Evolutionary conservation across 2,888 invertebrate species (phyloP), one percentile per base, ranked within the genome.

Genomic region (Acleris cristana): DNA sequence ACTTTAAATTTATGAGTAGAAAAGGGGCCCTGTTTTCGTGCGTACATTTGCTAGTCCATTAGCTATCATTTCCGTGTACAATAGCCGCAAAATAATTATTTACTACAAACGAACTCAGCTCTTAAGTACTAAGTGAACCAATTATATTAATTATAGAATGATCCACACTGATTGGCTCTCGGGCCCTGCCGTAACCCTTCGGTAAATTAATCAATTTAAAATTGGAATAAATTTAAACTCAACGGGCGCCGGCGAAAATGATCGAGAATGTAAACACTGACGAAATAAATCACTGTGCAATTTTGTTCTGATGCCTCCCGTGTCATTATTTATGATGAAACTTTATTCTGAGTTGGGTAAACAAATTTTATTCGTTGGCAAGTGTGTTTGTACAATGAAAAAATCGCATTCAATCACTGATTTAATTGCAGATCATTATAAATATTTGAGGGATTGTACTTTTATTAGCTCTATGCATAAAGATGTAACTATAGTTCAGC

Each of bases 151-250:
- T 65, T 65, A 59, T 60, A 59, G 60, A 66, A 52, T 57, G 44
- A 66, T 66, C 26, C 60, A 23, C 51, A 34, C 55, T 61, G 60
- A 65, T 65, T 65, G 61, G 18, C 56, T 52, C 18, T 23, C 56
- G 52, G 26, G 19, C 40, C 57, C 45, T 8, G 59, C 48, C 59
- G 51, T 44, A 52, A 61, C 45, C 21, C 61, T 18, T 12, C 30
- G 56, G 2, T n/a, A 56, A 58, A 57, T 44, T 52, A 57, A 66
- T 66, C 30, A 66, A 56, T 62, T 66, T 56, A 34, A 66, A 66
- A 56, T 52, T 62, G 52, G 45, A 61, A 66, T 62, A 66, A 65
- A 56, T 61, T 56, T 34, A 44, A 56, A 52, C 52, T 21, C 51
- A 18, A 16, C 45, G 53, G 53, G n/a, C 52, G 30, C 55, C 49